These are phyloP conservation scores for Dallia pectoralis DNA, from an alignment of 2,797 vertebrate species.

Conservation along the genomic window DNA sequence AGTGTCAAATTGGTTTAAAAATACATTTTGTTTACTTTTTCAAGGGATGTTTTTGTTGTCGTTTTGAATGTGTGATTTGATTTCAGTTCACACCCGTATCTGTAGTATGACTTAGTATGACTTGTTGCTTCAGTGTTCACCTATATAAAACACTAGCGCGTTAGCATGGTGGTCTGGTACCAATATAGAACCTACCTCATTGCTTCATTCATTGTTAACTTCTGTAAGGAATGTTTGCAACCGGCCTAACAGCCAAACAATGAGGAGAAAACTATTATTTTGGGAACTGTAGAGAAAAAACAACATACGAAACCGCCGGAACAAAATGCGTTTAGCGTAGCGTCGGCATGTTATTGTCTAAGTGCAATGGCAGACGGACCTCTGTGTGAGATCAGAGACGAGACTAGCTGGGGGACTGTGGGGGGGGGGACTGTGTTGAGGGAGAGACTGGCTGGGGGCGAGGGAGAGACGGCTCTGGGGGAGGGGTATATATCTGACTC, in stretches of 20 bases:
- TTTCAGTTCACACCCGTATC: background rate
- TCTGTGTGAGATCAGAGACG: constrained; percentile 8
- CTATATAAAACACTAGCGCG: background rate
- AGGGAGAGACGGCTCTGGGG: no score
- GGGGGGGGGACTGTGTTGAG: background rate
- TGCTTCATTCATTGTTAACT: background rate
- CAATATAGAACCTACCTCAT: background rate
- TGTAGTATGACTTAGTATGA: background rate
- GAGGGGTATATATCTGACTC: background rate
- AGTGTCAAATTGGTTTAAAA: background rate
- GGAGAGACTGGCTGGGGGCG: no score
- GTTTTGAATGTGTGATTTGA: background rate
- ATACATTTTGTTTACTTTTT: background rate
- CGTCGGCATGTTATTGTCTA: background rate
- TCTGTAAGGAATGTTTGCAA: no score
- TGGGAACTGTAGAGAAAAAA: no score
- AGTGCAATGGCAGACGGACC: background rate
- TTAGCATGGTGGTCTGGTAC: background rate
- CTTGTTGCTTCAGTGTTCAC: background rate
- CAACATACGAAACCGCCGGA: background rate
- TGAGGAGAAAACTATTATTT: no score
- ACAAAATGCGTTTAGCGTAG: background rate
- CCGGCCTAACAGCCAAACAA: no score
- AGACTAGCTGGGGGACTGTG: background rate
- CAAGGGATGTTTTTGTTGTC: background rate